Evolutionary conservation across 2,797 vertebrate species (phyloP).

Genomic region (Lophius americanus): DNA sequence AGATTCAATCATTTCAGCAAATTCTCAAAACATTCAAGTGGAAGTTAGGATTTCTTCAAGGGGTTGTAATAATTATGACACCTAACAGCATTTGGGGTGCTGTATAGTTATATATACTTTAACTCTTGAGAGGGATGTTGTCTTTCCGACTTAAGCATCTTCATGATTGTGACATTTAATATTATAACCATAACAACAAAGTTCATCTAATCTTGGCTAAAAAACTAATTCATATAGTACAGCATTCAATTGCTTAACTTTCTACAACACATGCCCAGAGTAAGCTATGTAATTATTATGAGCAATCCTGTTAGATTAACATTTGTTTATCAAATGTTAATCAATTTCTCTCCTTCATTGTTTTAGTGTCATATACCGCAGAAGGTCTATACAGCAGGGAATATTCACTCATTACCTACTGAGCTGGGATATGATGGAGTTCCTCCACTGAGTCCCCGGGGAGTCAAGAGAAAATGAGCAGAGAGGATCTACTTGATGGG

Average conservation of each 20-base stretch:
- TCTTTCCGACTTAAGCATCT: too few species aligned
- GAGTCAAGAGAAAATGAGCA: conserved; percentile 47
- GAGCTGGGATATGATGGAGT: conserved; percentile 38
- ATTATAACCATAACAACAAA: too few species aligned
- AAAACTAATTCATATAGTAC: too few species aligned
- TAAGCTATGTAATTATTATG: neutral
- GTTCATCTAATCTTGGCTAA: too few species aligned
- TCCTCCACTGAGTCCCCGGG: conserved; percentile 32
- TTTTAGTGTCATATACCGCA: conserved; percentile 1
- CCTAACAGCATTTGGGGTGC: too few species aligned
- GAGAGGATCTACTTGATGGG: conserved; percentile 61
- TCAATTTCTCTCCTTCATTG: neutral
- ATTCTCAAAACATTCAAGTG: too few species aligned
- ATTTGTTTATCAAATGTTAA: conserved; percentile 14
- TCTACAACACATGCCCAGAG: neutral
- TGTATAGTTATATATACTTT: too few species aligned
- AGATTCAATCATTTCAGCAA: too few species aligned
- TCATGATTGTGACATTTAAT: too few species aligned
- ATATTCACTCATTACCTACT: conserved; percentile 39
- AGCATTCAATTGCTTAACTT: neutral
- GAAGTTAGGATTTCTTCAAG: too few species aligned
- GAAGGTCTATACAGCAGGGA: conserved; percentile 15
- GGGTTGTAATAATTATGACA: too few species aligned
- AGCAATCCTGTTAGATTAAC: conserved; percentile 16
- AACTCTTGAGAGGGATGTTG: too few species aligned